Evolutionary conservation across 2,797 vertebrate species (phyloP), one percentile per base, ranked within the genome.

Genomic region (Pterois miles): DNA sequence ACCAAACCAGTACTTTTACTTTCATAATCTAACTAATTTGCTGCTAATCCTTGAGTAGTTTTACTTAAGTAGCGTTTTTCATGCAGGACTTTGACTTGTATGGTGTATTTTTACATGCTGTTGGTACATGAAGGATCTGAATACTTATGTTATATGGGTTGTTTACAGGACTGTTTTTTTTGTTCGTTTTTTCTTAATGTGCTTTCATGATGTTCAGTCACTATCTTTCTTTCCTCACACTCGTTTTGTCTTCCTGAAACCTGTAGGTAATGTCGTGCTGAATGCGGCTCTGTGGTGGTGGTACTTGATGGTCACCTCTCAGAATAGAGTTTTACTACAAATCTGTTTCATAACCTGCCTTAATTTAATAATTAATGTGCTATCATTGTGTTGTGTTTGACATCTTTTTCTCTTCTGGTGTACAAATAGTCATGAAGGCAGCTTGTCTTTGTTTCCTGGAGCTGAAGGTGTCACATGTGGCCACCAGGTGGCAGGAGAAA

Each of bases 401-500:
- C 25, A 3, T 1, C 31, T 2, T 22, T 13, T 9, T 25, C n/a
- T 43, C 7, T 27, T 43, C 48, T 8, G 7, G 1, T 7, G 60
- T 27, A 46, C 13, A 22, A 13, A 4, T 27, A 23, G 12, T 14
- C 23, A 6, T 9, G 2, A 1, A 14, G 11, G 67, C 64, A 54
- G 46, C 38, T 60, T 0, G 1, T 54, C 48, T 82, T 83, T 76
- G 76, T 86, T 67, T 74, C 60, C 46, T 1, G 1, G 8, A 8
- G 0, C 23, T 71, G 77, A 57, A 69, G 31, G 0, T 76, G 62
- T 16, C 18, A 7, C n/a, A 0, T 63, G 22, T 58, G 1, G 20
- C 86, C 92, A 90, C 86, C 48, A 23, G 91, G 82, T 81, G 90
- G 84, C 89, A 90, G 88, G 1, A 86, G 71, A 71, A 56, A 75